A percentile compares a stretch with the other conserved stretches of the same genome.
These are phyloP conservation scores for Metellina segmentata DNA, from an alignment of 2,888 invertebrate genomes.

Conservation along the genomic window DNA sequence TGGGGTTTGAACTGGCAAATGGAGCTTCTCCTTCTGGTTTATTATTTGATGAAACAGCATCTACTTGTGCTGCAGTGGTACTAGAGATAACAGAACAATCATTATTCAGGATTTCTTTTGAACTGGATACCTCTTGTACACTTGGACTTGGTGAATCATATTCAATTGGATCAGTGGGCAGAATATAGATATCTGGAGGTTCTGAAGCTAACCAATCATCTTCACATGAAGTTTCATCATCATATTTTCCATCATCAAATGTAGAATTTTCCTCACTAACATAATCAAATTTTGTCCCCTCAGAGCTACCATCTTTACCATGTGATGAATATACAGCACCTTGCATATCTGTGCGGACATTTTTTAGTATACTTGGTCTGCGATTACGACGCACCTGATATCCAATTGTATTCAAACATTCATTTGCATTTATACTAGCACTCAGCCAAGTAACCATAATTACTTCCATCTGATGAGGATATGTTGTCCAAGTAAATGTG, in stretches of 20 bases:
- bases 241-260: constrained; percentile 60
- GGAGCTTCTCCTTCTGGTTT: neutral
- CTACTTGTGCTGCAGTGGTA: neutral
- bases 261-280: constrained; percentile 19
- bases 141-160: neutral
- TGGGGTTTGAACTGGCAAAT: neutral
- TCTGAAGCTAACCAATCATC: constrained; percentile 47
- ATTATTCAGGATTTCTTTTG: neutral
- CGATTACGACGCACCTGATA: constrained; percentile 16
- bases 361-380: constrained; percentile 10
- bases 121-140: neutral
- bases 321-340: neutral
- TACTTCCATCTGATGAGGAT: constrained; percentile 26
- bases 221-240: constrained; percentile 59
- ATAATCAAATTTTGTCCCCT: constrained; percentile 15
- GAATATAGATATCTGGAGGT: neutral
- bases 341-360: neutral
- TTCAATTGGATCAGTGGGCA: neutral
- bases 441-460: constrained; percentile 39
- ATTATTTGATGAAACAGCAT: neutral
- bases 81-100: neutral
- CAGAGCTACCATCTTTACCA: too few species aligned
- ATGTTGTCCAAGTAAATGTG: constrained; percentile 21
- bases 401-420: constrained; percentile 13
- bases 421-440: constrained; percentile 36